Base-by-base conservation (phyloP, 2,113 vertebrate species). In the Trachemys scripta region DNA sequence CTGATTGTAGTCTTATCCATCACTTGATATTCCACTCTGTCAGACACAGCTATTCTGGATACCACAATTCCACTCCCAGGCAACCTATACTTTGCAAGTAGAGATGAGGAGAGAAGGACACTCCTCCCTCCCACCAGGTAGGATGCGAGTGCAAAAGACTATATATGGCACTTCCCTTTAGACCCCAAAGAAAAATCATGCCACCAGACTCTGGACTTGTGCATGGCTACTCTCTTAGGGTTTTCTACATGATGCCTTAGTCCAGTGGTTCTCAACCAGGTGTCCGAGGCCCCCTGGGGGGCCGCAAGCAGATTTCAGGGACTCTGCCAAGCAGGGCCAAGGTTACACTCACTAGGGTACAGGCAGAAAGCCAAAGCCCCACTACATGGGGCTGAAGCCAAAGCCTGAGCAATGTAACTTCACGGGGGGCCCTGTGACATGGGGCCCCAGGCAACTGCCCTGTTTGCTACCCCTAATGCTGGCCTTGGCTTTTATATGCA, bases 161-260 rank as follows among this genome's bases (percentile, higher is more conserved):
- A 76, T 76, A 45, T 45, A 45, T 10, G 17, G 14, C 94, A 95
- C 90, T 92, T 97, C 96, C 96, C 57, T 87, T 47, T 78, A 96
- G 93, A 86, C 94, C 84, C 93, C 24, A 78, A 95, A 92, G 87
- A 90, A 97, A 72, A 95, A 96, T 89, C 89, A 85, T 89, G 85
- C 53, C 96, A 83, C 49, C 94, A 97, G 95, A 94, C 94, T 96
- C 87, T 94, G 96, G 96, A 97, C 95, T 96, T 90, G 84, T 88
- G 69, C 72, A 90, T 11, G 89, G 87, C 84, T 97, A 95, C 94
- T 93, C 92, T 87, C 93, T 96, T 92, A 65, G 62, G 31, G 8
- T 13, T 19, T 35, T 31, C 31, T 35, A 65, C 62, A 35, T 65
- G 31, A 31, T 65, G 31, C 31, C 17, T 65, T 65, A 65, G 6